Conservation (phyloP, 2,888 invertebrate species). For the Spilarctia lutea region DNA sequence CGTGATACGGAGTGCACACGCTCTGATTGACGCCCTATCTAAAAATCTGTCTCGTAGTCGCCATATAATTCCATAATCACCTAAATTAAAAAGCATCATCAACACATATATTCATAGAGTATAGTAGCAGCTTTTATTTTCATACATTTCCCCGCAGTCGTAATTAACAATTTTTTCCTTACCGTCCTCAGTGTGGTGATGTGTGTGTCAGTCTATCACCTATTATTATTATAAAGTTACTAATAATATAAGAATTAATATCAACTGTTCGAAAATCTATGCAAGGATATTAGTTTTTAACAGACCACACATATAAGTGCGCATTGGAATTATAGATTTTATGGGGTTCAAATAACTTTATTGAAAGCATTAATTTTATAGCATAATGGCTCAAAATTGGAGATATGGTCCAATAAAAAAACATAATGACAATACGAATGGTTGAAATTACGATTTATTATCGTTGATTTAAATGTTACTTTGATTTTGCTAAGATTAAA, state of each 20-base stretch:
- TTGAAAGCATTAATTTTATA: constrained; percentile 6
- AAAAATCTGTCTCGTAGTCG: constrained; percentile 75
- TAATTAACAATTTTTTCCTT: not conserved
- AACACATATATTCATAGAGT: not conserved
- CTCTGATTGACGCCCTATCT: constrained; percentile 85
- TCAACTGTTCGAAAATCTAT: not conserved
- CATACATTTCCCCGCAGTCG: not conserved
- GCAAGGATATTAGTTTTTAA: not conserved
- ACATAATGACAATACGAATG: not conserved
- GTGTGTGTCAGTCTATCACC: too few relatives aligned
- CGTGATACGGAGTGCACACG: constrained; percentile 81
- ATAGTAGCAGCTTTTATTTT: not conserved
- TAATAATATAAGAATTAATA: not conserved
- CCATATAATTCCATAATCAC: constrained; percentile 32
- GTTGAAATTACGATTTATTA: not conserved
- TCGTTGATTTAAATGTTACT: not conserved
- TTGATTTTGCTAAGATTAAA: not conserved
- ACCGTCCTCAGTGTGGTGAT: too few relatives aligned
- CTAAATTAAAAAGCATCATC: constrained; percentile 28
- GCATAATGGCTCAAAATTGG: not conserved
- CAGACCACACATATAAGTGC: not conserved
- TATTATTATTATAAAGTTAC: not conserved
- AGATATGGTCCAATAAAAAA: not conserved
- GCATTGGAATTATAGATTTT: constrained; percentile 2
- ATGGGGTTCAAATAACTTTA: constrained; percentile 5